phyloP scores from a whole-genome alignment of 92 coral and sea anemone species.

The Diadumene lineata region DNA sequence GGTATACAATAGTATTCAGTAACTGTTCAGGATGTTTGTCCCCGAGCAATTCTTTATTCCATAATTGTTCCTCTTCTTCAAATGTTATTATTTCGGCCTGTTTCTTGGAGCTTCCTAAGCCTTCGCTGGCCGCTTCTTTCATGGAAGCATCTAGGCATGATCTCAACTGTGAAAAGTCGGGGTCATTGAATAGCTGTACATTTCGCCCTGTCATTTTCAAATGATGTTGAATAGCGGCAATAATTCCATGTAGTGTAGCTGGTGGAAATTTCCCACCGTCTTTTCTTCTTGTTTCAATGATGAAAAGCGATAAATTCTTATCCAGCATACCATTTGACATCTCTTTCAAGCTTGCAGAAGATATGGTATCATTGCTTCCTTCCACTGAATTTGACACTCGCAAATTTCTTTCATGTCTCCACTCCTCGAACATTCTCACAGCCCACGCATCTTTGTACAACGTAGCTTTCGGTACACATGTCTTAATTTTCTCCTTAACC shows the following conservation, averaged over 20 bases:
- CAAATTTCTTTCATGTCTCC: not conserved
- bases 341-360: not conserved
- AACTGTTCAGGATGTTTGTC: constrained; percentile 38
- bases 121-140: constrained; percentile 30
- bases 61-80: constrained; percentile 14
- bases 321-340: constrained; percentile 3
- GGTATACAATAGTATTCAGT: constrained; percentile 19
- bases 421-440: not conserved
- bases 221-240: constrained; percentile 9
- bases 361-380: not conserved
- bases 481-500: not conserved
- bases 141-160: constrained; percentile 28
- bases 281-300: not conserved
- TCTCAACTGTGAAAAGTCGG: constrained; percentile 22
- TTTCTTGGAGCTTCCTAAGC: constrained; percentile 20
- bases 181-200: constrained; percentile 17
- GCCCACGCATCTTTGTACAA: not conserved
- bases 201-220: constrained; percentile 21
- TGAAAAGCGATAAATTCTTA: not conserved
- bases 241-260: constrained; percentile 4
- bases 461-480: not conserved
- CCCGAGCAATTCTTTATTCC: constrained; percentile 26
- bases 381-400: not conserved
- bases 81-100: constrained; percentile 20
- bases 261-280: constrained; percentile 7